Base-by-base conservation (phyloP, 2,113 vertebrate species). In the Arothron firmamentum region DNA sequence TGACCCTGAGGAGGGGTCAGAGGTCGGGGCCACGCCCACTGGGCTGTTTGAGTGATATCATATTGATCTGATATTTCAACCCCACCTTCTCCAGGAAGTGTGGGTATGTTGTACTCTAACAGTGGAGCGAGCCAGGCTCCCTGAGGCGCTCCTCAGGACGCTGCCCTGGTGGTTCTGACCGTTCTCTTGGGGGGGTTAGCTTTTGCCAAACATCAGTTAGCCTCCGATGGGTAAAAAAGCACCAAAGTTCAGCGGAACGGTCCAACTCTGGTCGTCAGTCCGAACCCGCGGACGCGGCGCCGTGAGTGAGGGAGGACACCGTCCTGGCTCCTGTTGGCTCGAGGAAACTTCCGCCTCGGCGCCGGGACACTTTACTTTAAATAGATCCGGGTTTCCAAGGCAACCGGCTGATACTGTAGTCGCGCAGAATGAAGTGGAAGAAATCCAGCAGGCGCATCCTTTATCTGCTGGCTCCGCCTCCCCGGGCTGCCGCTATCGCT, bases 361-460 rank as follows among this genome's bases (percentile, higher is more conserved):
- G 53, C 52, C 53, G 51, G 25, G 34, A 38, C 34, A 11, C 34
- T 38, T 9, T 12, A 12, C 34, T 11, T 15, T 45, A 45, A 15
- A 45, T 5, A 45, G 43, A 45, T 14, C 43, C 1, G n/a, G n/a
- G 17, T 18, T 10, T 19, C 47, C 47, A 11, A 49, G 47, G 72
- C 82, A 67, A 61, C 55, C 51, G 31, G 58, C 71, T 56, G 62
- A 67, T 60, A 59, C 53, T 70, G 75, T 78, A 79, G 62, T 82
- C 62, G 41, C 71, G 57, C 62, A 70, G 70, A 89, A 89, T 87
- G 85, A 88, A 84, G 80, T 83, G 83, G 89, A 91, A 90, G 83
- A 74, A 90, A 90, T 89, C 87, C 81, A 85, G 80, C 81, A 81
- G 77, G 72, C 84, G 73, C 81, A 81, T 19, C 67, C 83, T 88